Conservation (phyloP, 2,888 invertebrate genomes). For the Bellardia pandia region DNA sequence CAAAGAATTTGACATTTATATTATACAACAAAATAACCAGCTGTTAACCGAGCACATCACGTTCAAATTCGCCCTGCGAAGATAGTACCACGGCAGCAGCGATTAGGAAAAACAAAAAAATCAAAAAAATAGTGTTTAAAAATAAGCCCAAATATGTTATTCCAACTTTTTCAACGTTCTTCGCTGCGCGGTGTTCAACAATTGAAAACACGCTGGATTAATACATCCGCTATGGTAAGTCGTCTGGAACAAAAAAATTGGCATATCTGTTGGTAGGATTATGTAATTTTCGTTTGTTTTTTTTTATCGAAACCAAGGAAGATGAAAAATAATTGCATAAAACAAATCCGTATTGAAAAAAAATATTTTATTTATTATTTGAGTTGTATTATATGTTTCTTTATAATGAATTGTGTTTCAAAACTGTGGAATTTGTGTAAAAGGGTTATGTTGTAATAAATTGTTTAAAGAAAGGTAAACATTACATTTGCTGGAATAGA, state of each 20-base stretch:
- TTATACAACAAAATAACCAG: no score
- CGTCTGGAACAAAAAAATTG: slow-evolving; percentile 39
- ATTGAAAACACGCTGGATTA: slow-evolving; percentile 76
- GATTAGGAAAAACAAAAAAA: slow-evolving; percentile 50
- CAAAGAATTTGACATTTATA: no score
- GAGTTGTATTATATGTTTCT: no score
- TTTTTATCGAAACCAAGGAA: not conserved
- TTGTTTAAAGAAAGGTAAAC: slow-evolving; percentile 5
- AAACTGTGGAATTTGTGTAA: not conserved
- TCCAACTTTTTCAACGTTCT: slow-evolving; percentile 79
- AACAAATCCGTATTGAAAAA: not conserved
- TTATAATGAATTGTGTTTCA: not conserved
- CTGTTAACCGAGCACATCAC: no score
- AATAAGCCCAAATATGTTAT: slow-evolving; percentile 76
- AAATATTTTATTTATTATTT: no score
- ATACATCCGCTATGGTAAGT: slow-evolving; percentile 74
- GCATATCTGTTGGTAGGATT: slow-evolving; percentile 24
- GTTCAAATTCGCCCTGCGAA: no score
- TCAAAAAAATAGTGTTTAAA: slow-evolving; percentile 62
- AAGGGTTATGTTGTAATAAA: slow-evolving; percentile 21
- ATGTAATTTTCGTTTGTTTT: slow-evolving; percentile 46
- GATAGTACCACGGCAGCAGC: slow-evolving; percentile 37
- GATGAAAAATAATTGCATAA: not conserved
- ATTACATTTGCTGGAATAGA: slow-evolving; percentile 10
- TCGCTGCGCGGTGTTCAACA: slow-evolving; percentile 79